Evolutionary conservation across 1,140 invertebrate genomes (phyloP), one percentile per base, ranked within the genome.

Genomic region (Xylocopa sonorina): DNA sequence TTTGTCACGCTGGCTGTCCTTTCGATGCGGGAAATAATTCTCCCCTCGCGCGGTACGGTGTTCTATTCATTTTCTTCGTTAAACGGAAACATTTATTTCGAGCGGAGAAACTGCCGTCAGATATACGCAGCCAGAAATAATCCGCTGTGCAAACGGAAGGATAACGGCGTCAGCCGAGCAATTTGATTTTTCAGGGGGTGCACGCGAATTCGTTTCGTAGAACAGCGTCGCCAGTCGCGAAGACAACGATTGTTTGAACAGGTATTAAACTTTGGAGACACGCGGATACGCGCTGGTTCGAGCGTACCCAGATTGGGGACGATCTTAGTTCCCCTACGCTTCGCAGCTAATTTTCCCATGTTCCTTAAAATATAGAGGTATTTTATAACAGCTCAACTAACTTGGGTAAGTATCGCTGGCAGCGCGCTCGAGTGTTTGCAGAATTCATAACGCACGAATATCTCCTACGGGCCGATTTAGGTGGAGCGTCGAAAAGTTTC

Each of bases 21-120:
- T 62, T 18, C 27, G 55, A 55, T 64, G 69, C 55, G 51, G 82
- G 75, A 78, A 83, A 80, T 81, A 81, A 82, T 84, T 80, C 77
- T 68, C 57, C 46, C 64, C 29, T 38, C 67, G 46, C 71, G 55
- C 43, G 46, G 21, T 55, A 64, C 46, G 62, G 53, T 29, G 57
- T 34, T 51, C 67, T 51, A 3, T 10, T 27, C 38, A 12, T 32
- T 32, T 14, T 41, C 16, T 55, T 41, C 38, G 7, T 29, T 24
- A 10, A 1, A 29, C 12, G 41, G 3, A 16, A 18, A 10, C 9
- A 3, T 3, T 38, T 38, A 38, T 38, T n/a, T 38, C 3, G 38
- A 38, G 38, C 38, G 9, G 38, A 38, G 38, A 9, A 38, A n/a
- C n/a, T n/a, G n/a, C n/a, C n/a, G n/a, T n/a, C n/a, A n/a, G n/a